Conservation (phyloP, 1,140 invertebrate species). For the Alviniconcha marisindica region DNA sequence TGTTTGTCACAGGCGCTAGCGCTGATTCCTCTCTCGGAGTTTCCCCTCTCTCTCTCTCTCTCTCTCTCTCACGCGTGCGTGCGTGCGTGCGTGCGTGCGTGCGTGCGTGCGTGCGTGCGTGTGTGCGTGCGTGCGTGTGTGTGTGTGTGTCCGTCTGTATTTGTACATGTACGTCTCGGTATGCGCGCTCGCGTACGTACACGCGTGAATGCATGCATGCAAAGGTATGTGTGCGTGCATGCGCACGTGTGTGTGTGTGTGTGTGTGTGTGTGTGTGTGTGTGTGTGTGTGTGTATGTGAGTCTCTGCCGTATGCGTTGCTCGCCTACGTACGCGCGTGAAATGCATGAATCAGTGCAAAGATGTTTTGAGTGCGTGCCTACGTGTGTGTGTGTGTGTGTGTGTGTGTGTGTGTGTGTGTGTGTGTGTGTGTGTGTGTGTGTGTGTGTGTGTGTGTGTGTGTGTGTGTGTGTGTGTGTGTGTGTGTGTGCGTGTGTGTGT, state of each 20-base stretch:
- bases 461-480: background rate
- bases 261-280: conserved; percentile 15
- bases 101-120: conserved; percentile 13
- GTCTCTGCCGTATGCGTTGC: too few species aligned
- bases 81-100: too few species aligned
- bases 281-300: background rate
- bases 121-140: background rate
- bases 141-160: conserved; percentile 4
- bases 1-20: too few species aligned
- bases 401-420: too few species aligned
- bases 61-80: too few species aligned
- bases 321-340: background rate
- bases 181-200: background rate
- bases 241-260: background rate
- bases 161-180: background rate
- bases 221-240: background rate
- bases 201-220: background rate
- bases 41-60: too few species aligned
- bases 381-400: background rate
- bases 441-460: background rate
- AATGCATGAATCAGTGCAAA: background rate
- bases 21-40: too few species aligned
- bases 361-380: background rate
- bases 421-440: background rate
- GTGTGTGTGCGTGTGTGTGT: background rate